phyloP scores from a whole-genome alignment of 2,797 vertebrate genomes.

The Hypotaenidia philippensis region DNA sequence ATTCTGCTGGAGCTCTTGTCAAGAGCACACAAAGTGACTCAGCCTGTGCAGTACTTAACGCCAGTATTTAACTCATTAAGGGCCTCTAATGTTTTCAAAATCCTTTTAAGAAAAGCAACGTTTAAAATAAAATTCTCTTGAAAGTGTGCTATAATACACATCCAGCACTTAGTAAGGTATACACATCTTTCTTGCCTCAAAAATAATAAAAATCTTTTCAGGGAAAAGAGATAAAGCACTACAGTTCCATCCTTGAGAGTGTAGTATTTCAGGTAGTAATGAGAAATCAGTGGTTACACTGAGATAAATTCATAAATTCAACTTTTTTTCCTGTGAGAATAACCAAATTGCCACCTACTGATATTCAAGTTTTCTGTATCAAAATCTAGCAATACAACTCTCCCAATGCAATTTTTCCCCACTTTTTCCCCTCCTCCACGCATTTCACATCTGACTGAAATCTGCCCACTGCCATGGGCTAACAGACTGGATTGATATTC shows the following conservation, averaged over 20 bases:
- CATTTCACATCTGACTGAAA: conserved; percentile 21
- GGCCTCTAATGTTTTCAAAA: background rate
- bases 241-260: background rate
- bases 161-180: background rate
- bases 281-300: background rate
- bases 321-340: background rate
- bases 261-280: background rate
- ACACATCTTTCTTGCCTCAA: rapidly evolving
- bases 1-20: background rate
- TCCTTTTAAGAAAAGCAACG: background rate
- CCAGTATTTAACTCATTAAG: background rate
- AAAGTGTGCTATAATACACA: background rate
- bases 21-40: conserved; percentile 8
- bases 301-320: conserved; percentile 1
- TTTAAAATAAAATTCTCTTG: background rate
- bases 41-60: background rate
- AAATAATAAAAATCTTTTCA: background rate
- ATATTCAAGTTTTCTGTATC: conserved; percentile 16
- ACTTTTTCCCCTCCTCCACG: background rate
- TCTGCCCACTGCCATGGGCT: conserved; percentile 33
- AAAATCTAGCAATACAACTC: conserved; percentile 48
- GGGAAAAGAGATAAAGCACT: background rate
- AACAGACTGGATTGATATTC: background rate
- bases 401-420: conserved; percentile 45
- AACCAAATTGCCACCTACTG: background rate